Percentiles rank a stretch among this genome's conserved stretches.
Conservation (phyloP, 2,888 invertebrate species). For the Watsonalla cultraria region DNA sequence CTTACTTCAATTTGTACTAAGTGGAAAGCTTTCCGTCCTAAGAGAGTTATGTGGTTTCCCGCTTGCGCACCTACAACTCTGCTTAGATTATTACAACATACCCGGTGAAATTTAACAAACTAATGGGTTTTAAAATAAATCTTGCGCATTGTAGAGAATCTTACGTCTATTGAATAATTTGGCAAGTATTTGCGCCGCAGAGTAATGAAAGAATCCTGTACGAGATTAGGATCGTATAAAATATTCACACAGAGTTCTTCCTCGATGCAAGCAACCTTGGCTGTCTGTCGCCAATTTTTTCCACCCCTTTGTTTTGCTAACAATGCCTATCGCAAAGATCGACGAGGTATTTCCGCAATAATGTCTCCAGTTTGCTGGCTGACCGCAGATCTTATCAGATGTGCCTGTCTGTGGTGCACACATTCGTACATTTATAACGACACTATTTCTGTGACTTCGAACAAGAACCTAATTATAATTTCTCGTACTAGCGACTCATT, state of each 20-base stretch:
- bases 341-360: no score
- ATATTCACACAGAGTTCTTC: conserved; percentile 21
- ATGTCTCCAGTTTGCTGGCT: no score
- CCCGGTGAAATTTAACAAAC: not conserved
- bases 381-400: no score
- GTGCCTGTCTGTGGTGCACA: no score
- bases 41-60: not conserved
- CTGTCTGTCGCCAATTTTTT: not conserved
- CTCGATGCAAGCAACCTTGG: not conserved
- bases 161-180: no score
- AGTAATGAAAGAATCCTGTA: conserved; percentile 34
- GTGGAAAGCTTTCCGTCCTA: conserved; percentile 9
- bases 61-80: not conserved
- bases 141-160: no score
- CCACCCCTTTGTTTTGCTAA: not conserved
- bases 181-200: not conserved
- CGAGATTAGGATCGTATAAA: conserved; percentile 30
- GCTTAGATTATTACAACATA: not conserved
- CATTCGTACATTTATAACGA: no score
- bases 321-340: not conserved
- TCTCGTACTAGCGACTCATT: no score
- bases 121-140: no score
- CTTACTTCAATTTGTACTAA: conserved; percentile 21
- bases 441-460: no score
- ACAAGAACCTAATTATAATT: no score